A percentile compares a stretch with the other conserved stretches of the same genome.
Evolutionary conservation across 2,888 invertebrate genomes (phyloP).

Genomic region (Drosophila eohydei): DNA sequence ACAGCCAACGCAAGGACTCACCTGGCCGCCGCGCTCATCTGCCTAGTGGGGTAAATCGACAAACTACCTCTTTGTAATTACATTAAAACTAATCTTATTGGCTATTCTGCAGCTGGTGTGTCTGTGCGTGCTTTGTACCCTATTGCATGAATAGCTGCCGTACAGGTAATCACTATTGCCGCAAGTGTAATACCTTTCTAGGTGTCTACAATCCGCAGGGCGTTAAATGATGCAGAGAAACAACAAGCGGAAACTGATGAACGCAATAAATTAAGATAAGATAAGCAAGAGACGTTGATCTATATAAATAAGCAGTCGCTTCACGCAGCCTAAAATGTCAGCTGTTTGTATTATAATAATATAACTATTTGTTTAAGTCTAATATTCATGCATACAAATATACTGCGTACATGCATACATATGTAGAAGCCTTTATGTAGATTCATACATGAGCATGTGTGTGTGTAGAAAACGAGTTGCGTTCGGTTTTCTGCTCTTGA

Average conservation of each 20-base stretch:
- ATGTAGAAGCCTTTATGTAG: background rate
- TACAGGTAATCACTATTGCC: conserved; percentile 83
- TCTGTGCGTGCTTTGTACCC: conserved; percentile 83
- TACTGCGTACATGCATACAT: conserved; percentile 3
- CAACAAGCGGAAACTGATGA: conserved; percentile 1
- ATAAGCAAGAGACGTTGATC: conserved; percentile 32
- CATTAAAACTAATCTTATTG: background rate
- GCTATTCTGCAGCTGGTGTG: conserved; percentile 78
- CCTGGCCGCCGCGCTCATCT: conserved; percentile 78
- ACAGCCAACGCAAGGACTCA: conserved; percentile 83
- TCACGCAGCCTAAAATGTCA: conserved; percentile 27
- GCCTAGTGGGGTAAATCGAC: conserved; percentile 79
- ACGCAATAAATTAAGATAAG: conserved; percentile 33
- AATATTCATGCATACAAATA: conserved; percentile 24
- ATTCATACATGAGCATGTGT: background rate
- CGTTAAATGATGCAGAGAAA: conserved; percentile 29
- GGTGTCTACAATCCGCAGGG: conserved; percentile 77
- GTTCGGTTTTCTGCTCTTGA: background rate
- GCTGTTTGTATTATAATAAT: conserved; percentile 33
- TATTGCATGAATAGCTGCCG: conserved; percentile 84
- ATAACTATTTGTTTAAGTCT: conserved; percentile 29
- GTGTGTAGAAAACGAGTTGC: conserved; percentile 33
- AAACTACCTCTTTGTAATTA: background rate
- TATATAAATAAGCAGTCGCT: conserved; percentile 21
- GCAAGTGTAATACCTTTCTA: conserved; percentile 82